Conservation (phyloP, 2,888 invertebrate genomes). For the Frankliniella fusca region DNA sequence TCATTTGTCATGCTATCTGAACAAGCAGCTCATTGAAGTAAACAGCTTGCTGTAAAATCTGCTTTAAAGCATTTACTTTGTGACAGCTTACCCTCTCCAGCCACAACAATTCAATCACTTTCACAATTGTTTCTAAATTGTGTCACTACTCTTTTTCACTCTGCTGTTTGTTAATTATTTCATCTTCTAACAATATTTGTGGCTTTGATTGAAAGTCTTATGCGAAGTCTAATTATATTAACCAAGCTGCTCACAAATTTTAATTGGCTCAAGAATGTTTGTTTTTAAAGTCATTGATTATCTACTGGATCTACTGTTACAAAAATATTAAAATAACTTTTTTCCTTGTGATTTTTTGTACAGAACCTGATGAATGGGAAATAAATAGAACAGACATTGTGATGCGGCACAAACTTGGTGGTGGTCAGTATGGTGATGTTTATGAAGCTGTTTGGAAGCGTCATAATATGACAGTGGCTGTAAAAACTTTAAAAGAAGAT, state of each 20-base stretch:
- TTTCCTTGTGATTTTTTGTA: constrained; percentile 36
- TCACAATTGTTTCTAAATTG: too few species aligned
- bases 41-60: neutral
- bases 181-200: neutral
- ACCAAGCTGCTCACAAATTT: neutral
- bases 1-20: too few species aligned
- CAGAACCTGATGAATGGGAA: constrained; percentile 93
- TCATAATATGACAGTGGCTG: constrained; percentile 94
- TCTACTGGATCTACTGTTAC: neutral
- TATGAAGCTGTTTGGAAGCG: constrained; percentile 96
- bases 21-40: too few species aligned
- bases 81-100: too few species aligned
- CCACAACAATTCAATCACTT: too few species aligned
- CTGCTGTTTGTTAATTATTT: too few species aligned
- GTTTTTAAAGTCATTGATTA: neutral
- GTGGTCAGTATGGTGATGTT: constrained; percentile 91
- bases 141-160: too few species aligned
- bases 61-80: neutral
- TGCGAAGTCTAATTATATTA: neutral
- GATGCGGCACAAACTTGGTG: constrained; percentile 96
- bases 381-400: constrained; percentile 96
- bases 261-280: neutral
- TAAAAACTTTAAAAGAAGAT: constrained; percentile 98
- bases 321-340: constrained; percentile 22
- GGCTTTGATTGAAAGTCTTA: neutral